phyloP scores from a whole-genome alignment of 2,888 invertebrate species.

The Antheraea yamamai region DNA sequence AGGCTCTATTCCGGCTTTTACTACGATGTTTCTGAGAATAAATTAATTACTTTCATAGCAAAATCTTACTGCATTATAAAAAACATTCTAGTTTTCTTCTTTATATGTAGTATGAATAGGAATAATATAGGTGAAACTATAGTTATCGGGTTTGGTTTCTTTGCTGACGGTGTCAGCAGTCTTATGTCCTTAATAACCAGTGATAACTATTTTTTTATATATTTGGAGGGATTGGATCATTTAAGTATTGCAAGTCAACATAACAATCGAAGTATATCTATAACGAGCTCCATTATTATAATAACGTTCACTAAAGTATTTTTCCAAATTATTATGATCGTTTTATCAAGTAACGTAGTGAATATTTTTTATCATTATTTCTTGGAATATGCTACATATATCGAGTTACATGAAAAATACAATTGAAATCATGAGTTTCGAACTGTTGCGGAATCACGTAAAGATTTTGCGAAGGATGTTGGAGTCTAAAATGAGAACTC shows the following conservation, averaged over 20 bases:
- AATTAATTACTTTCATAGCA: neutral
- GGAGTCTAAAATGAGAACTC: neutral
- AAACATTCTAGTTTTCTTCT: neutral
- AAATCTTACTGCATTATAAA: neutral
- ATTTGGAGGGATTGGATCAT: neutral
- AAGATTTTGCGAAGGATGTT: neutral
- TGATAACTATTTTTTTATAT: neutral
- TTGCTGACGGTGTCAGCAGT: neutral
- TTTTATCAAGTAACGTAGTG: neutral
- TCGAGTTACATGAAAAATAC: neutral
- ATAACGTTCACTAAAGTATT: neutral
- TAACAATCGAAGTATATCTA: neutral
- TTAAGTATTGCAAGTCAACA: neutral
- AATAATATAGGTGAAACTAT: neutral
- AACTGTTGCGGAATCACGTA: neutral
- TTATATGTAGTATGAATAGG: neutral
- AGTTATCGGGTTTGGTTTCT: neutral
- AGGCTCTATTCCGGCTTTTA: neutral
- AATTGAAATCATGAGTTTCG: neutral
- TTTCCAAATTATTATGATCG: neutral
- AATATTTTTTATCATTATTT: neutral
- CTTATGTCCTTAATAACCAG: neutral
- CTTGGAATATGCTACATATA: neutral
- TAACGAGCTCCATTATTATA: neutral
- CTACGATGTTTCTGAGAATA: neutral